Conservation (phyloP, 2,113 vertebrate species). For the Benitochromis conjunctus region DNA sequence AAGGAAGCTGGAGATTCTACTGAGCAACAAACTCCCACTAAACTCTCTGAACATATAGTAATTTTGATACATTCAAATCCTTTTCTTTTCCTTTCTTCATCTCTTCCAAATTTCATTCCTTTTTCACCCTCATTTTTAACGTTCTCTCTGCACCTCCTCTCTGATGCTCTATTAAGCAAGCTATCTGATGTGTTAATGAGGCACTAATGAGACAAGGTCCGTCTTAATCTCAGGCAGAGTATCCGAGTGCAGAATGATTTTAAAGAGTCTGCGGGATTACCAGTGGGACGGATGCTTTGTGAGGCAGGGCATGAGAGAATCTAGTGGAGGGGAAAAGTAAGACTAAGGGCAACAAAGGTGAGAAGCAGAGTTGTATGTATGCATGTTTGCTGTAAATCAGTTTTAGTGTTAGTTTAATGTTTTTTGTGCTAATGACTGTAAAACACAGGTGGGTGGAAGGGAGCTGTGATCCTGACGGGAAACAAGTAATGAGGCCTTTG, state of each 20-base stretch:
- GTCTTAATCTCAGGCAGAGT: constrained; percentile 50
- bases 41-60: neutral
- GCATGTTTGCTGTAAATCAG: neutral
- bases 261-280: constrained; percentile 36
- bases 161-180: constrained; percentile 6
- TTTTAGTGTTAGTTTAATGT: neutral
- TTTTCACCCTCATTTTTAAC: neutral
- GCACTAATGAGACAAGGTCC: constrained; percentile 55
- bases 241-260: constrained; percentile 5
- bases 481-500: constrained; percentile 32
- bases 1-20: neutral
- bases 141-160: neutral
- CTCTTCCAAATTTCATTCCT: neutral
- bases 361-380: neutral
- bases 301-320: constrained; percentile 46
- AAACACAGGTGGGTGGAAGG: constrained; percentile 24
- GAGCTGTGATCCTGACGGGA: constrained; percentile 32
- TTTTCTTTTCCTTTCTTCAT: neutral
- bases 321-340: neutral
- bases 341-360: neutral
- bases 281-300: neutral
- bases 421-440: constrained; percentile 1
- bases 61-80: neutral
- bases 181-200: constrained; percentile 66
- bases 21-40: neutral